phyloP scores from a whole-genome alignment of 2,797 vertebrate genomes.

The Lacerta bilineata region DNA sequence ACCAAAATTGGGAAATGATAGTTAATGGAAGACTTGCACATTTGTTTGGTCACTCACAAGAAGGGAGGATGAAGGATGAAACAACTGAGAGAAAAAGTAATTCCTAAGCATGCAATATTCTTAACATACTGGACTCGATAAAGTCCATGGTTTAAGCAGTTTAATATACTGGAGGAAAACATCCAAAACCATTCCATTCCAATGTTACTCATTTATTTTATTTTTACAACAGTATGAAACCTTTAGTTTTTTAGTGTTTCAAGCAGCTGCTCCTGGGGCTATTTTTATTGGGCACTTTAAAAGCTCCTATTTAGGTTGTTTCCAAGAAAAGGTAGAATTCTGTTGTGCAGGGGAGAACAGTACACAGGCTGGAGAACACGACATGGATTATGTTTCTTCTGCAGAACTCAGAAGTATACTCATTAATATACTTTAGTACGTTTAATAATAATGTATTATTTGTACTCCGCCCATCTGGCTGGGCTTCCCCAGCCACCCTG shows the following conservation, averaged over 20 bases:
- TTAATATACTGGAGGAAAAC: not conserved
- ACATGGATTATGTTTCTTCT: not conserved
- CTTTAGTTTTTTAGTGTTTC: not conserved
- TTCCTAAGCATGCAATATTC: not conserved
- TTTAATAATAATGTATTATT: no score
- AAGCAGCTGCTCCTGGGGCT: not conserved
- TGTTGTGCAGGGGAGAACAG: not conserved
- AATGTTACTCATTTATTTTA: not conserved
- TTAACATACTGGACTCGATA: not conserved
- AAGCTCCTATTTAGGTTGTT: not conserved
- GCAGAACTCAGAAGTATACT: not conserved
- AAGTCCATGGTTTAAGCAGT: not conserved
- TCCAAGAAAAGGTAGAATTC: not conserved
- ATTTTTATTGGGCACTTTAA: conserved; percentile 2
- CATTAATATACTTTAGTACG: not conserved
- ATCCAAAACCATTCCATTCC: not conserved
- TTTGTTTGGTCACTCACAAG: no score
- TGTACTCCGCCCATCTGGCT: no score
- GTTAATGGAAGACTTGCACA: no score
- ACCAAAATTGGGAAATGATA: no score
- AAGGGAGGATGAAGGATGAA: no score
- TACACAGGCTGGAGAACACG: not conserved
- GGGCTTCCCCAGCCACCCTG: no score
- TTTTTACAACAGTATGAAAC: not conserved
- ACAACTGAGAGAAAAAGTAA: no score